phyloP scores from a whole-genome alignment of 2,113 vertebrate species.

The Caranx melampygus region DNA sequence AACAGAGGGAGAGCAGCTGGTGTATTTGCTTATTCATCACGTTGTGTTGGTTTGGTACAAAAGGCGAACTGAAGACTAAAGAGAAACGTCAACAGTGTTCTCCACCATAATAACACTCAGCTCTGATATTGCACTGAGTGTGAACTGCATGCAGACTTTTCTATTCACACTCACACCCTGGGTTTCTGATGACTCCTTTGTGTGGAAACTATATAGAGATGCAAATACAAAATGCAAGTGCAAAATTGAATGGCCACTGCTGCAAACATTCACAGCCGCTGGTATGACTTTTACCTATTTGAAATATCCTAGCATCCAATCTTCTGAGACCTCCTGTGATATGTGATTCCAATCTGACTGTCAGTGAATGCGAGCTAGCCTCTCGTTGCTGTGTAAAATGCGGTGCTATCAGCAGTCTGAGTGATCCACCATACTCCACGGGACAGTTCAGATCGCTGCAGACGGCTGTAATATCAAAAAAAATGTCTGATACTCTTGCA shows the following conservation, averaged over 20 bases:
- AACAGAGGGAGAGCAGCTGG: not conserved
- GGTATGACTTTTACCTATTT: not conserved
- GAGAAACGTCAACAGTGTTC: not conserved
- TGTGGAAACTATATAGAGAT: not conserved
- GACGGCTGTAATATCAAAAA: conserved; percentile 54
- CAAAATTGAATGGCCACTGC: not conserved
- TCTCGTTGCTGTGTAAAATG: conserved; percentile 3
- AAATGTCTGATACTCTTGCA: conserved; percentile 49
- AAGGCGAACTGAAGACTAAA: not conserved
- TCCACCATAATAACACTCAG: not conserved
- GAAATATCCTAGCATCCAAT: conserved; percentile 23
- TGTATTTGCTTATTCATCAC: not conserved
- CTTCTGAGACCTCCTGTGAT: conserved; percentile 14
- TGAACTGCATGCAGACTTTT: not conserved
- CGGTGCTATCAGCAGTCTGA: conserved; percentile 3
- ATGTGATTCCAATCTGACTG: conserved; percentile 37
- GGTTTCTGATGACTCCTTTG: not conserved
- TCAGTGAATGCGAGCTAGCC: not conserved
- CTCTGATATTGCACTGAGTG: not conserved
- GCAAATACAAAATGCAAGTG: not conserved
- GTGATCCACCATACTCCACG: conserved; percentile 31
- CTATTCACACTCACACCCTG: too few relatives aligned
- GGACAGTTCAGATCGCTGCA: conserved; percentile 42
- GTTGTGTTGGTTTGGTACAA: not conserved
- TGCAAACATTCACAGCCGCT: not conserved